These are phyloP conservation scores for Dendrocincla tyrannina DNA, from an alignment of 2,797 vertebrate species.

Conservation along the genomic window DNA sequence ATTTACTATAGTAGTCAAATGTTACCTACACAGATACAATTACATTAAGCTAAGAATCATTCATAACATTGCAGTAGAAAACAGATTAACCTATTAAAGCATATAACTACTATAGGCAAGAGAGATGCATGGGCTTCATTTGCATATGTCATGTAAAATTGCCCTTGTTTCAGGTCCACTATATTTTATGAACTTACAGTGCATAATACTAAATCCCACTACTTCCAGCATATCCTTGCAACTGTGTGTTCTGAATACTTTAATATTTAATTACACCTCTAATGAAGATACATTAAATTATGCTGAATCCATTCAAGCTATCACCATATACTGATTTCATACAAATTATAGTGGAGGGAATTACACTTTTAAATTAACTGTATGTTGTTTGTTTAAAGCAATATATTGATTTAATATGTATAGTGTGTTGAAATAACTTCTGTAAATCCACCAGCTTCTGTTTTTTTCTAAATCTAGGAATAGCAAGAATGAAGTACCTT, in stretches of 20 bases:
- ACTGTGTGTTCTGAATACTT: conserved; percentile 7
- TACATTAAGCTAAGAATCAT: not conserved
- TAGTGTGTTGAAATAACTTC: not conserved
- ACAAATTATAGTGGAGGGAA: conserved; percentile 2
- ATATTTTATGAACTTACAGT: not conserved
- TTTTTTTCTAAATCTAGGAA: not conserved
- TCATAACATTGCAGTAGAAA: not conserved
- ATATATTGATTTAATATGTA: not conserved
- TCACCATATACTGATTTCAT: conserved; percentile 4
- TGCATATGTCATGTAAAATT: not conserved
- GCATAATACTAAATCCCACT: not conserved
- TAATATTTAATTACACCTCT: conserved; percentile 3
- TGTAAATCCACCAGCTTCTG: not conserved
- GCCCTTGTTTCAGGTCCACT: not conserved
- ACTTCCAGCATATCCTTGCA: not conserved
- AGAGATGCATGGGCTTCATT: not conserved
- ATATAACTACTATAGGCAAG: not conserved
- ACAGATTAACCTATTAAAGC: conserved; percentile 25
- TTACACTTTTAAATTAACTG: conserved; percentile 11
- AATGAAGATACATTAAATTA: not conserved
- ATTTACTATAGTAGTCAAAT: not conserved
- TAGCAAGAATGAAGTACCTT: conserved; percentile 78
- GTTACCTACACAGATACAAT: not conserved
- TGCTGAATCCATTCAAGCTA: conserved; percentile 6
- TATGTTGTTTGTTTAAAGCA: conserved; percentile 18